Evolutionary conservation across 2,888 invertebrate species (phyloP).

Genomic region (Drosophila longiperda): DNA sequence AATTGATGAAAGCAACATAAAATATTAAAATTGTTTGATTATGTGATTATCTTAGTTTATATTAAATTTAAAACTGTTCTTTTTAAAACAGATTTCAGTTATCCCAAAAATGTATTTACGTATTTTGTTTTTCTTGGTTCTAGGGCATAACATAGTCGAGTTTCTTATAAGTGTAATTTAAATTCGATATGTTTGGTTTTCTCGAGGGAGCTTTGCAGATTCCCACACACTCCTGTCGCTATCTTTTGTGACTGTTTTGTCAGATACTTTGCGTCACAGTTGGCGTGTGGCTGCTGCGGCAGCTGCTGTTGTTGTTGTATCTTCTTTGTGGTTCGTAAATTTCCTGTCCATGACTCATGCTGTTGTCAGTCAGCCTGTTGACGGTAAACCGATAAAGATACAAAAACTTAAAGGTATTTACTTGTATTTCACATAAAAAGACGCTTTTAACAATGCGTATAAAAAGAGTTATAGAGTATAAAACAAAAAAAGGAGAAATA

Average conservation of each 20-base stretch:
- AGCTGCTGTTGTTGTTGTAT: constrained; percentile 36
- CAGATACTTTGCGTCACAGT: constrained; percentile 46
- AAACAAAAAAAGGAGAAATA: constrained; percentile 29
- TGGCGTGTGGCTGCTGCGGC: constrained; percentile 45
- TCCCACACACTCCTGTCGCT: constrained; percentile 27
- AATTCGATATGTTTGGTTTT: constrained; percentile 28
- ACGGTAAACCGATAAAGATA: constrained; percentile 59
- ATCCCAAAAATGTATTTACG: not conserved
- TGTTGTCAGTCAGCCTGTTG: constrained; percentile 50
- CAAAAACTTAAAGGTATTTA: constrained; percentile 39
- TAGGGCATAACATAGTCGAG: not conserved
- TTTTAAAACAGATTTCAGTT: too few species aligned
- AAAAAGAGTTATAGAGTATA: constrained; percentile 20
- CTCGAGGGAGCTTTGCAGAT: constrained; percentile 16
- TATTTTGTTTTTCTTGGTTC: not conserved
- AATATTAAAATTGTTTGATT: not conserved
- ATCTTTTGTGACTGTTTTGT: constrained; percentile 36
- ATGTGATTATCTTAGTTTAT: not conserved
- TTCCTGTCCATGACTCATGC: constrained; percentile 74
- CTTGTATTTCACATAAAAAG: constrained; percentile 50
- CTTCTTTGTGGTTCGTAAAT: constrained; percentile 61
- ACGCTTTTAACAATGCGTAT: constrained; percentile 42
- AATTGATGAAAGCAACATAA: not conserved
- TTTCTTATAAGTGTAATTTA: not conserved
- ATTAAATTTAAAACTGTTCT: not conserved